phyloP scores from a whole-genome alignment of 2,113 vertebrate genomes.

The Prolemur simus region DNA sequence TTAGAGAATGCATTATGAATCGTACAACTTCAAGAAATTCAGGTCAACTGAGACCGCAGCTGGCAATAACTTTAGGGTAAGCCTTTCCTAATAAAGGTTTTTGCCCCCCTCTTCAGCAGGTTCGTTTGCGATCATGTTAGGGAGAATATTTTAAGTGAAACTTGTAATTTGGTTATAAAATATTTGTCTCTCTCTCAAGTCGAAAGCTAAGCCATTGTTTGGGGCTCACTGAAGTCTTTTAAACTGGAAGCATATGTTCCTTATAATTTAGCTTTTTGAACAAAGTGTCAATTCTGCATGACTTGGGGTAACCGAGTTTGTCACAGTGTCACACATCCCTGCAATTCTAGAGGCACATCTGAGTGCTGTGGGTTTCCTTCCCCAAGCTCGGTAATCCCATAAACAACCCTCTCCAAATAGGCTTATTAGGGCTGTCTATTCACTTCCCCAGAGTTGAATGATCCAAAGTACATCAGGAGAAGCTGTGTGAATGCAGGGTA shows the following conservation, averaged over 20 bases:
- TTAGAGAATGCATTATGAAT: constrained; percentile 79
- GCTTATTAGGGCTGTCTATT: constrained; percentile 78
- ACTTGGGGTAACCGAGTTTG: constrained; percentile 57
- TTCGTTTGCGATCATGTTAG: constrained; percentile 1
- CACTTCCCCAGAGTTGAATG: constrained; percentile 70
- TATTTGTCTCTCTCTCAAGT: not conserved
- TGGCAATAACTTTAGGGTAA: constrained; percentile 48
- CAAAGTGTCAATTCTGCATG: constrained; percentile 29
- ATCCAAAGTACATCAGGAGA: constrained; percentile 78
- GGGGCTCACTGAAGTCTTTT: not conserved
- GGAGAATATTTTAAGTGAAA: not conserved
- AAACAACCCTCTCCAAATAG: constrained; percentile 72
- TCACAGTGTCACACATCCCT: constrained; percentile 58
- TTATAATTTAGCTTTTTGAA: constrained; percentile 36
- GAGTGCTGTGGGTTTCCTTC: constrained; percentile 49
- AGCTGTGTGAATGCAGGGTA: constrained; percentile 76
- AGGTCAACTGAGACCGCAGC: constrained; percentile 67
- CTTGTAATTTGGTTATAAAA: constrained; percentile 24
- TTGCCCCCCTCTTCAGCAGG: not conserved
- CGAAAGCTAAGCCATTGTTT: not conserved
- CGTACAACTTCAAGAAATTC: constrained; percentile 77
- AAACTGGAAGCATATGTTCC: constrained; percentile 58
- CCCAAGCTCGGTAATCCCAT: constrained; percentile 52
- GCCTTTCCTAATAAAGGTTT: not conserved
- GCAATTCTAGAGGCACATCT: constrained; percentile 6